These are phyloP conservation scores for Therioaphis trifolii DNA, from an alignment of 2,888 invertebrate genomes.

Conservation along the genomic window DNA sequence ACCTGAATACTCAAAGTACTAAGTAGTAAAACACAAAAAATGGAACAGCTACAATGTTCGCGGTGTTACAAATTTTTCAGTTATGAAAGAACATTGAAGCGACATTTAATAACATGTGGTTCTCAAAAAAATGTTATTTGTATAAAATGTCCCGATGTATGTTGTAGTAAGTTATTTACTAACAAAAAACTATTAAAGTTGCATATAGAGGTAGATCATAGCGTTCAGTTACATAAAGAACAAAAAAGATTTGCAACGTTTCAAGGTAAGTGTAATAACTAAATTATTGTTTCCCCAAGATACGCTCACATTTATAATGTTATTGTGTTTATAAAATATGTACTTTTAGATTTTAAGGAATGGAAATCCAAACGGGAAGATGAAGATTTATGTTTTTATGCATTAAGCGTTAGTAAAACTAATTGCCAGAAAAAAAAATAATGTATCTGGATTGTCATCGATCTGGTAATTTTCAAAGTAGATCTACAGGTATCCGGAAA, in stretches of 20 bases:
- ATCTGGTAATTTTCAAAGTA: constrained; percentile 1
- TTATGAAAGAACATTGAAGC: neutral
- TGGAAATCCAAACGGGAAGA: constrained; percentile 5
- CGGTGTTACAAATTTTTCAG: neutral
- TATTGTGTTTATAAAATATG: neutral
- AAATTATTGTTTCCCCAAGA: neutral
- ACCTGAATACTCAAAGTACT: no score
- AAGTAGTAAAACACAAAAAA: no score
- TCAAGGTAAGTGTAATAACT: neutral
- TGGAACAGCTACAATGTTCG: no score
- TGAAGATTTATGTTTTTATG: constrained; percentile 11
- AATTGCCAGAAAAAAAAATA: neutral
- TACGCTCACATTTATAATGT: neutral
- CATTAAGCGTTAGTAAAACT: neutral
- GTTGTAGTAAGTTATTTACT: neutral
- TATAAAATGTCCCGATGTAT: neutral
- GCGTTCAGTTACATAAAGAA: neutral
- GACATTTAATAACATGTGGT: neutral
- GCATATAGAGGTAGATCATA: neutral
- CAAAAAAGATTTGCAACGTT: neutral
- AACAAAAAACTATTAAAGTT: neutral
- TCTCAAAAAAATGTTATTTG: neutral
- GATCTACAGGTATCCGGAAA: neutral
- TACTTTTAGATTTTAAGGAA: neutral
- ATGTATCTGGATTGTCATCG: constrained; percentile 8